phyloP scores from a whole-genome alignment of 2,888 invertebrate species.

The Luffia ferchaultella region DNA sequence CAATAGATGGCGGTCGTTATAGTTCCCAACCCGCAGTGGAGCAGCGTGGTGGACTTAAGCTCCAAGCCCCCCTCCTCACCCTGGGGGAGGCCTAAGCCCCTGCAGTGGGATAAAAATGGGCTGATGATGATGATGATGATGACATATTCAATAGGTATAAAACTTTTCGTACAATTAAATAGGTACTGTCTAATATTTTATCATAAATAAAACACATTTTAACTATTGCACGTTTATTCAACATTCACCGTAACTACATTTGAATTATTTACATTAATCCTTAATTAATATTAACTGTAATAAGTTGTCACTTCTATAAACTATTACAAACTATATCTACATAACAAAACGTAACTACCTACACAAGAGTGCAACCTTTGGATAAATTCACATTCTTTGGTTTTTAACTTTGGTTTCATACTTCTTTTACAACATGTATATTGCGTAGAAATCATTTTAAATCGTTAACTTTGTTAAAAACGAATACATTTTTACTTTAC shows the following conservation, averaged over 20 bases:
- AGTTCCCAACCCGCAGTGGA: too few relatives aligned
- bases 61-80: too few relatives aligned
- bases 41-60: too few relatives aligned
- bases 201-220: conserved; percentile 12
- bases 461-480: background rate
- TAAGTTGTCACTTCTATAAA: background rate
- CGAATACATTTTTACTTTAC: too few relatives aligned
- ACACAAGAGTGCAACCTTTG: conserved; percentile 6
- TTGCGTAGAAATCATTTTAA: background rate
- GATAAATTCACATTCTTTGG: background rate
- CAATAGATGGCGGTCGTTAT: too few relatives aligned
- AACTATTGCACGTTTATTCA: conserved; percentile 47
- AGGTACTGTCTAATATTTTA: too few relatives aligned
- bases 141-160: too few relatives aligned
- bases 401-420: background rate
- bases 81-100: too few relatives aligned
- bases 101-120: too few relatives aligned
- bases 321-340: background rate
- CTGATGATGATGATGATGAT: too few relatives aligned
- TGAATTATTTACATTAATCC: background rate
- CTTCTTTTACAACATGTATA: background rate
- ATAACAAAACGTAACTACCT: background rate
- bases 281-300: background rate
- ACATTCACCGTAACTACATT: conserved; percentile 4
- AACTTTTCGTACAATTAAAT: too few relatives aligned